Evolutionary conservation across 1,140 invertebrate species (phyloP).

Genomic region (Arion vulgaris): DNA sequence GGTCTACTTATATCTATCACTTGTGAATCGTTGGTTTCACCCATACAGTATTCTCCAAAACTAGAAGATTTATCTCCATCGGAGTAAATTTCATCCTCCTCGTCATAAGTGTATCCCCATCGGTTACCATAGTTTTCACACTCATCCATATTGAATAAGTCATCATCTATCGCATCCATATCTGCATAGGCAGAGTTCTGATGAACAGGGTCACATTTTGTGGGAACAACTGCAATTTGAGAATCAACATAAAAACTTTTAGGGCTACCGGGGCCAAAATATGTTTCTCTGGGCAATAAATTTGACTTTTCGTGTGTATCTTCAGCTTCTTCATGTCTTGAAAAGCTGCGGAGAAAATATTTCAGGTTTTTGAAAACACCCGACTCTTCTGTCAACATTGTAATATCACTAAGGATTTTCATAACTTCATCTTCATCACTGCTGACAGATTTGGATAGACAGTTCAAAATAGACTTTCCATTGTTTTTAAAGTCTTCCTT

Average conservation of each 20-base stretch:
- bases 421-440: conserved; percentile 27
- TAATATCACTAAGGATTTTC: conserved; percentile 33
- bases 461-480: conserved; percentile 25
- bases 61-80: conserved; percentile 30
- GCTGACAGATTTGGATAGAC: conserved; percentile 23
- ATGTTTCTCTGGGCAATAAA: conserved; percentile 35
- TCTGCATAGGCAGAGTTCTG: background rate
- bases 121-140: conserved; percentile 24
- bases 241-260: conserved; percentile 15
- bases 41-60: conserved; percentile 40
- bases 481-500: conserved; percentile 32
- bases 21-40: conserved; percentile 22
- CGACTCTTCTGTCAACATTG: conserved; percentile 30
- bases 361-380: conserved; percentile 37
- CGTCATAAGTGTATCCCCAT: conserved; percentile 36
- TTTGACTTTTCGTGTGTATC: conserved; percentile 17
- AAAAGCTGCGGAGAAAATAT: conserved; percentile 35
- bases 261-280: conserved; percentile 35
- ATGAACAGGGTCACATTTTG: background rate
- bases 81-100: conserved; percentile 32
- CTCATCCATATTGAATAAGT: conserved; percentile 6
- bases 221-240: background rate
- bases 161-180: conserved; percentile 13
- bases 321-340: conserved; percentile 13
- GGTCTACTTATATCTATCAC: conserved; percentile 34